Conservation (phyloP, 2,113 vertebrate species). For the Sapayoa aenigma region DNA sequence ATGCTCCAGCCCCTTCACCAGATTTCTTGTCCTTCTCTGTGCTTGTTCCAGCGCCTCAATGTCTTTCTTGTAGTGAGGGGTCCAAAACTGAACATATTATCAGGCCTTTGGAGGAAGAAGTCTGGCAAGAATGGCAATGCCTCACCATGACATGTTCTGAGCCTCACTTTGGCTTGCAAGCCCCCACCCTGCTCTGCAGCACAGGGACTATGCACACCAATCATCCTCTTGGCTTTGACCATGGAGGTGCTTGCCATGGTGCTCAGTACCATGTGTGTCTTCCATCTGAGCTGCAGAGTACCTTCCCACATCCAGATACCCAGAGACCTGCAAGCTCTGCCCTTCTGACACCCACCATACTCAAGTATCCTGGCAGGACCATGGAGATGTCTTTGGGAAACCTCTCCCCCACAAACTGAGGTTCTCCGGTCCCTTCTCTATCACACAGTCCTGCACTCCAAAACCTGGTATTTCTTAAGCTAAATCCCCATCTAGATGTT, state of each 20-base stretch:
- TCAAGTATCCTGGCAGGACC: background rate
- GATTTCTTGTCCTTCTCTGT: background rate
- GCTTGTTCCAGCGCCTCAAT: background rate
- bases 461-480: background rate
- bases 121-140: background rate
- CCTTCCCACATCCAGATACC: background rate
- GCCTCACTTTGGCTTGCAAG: background rate
- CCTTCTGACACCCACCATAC: background rate
- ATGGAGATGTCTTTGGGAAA: background rate
- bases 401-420: background rate
- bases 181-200: background rate
- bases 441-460: background rate
- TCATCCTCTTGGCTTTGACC: background rate
- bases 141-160: background rate
- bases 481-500: background rate
- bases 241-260: background rate
- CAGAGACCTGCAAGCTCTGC: background rate
- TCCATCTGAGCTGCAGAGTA: background rate
- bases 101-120: background rate
- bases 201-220: background rate
- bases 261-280: background rate
- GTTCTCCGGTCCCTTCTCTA: background rate
- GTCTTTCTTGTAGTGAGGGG: background rate
- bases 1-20: background rate
- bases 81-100: background rate